Evolutionary conservation across 1,140 invertebrate species (phyloP).

Genomic region (Caerostris darwini): DNA sequence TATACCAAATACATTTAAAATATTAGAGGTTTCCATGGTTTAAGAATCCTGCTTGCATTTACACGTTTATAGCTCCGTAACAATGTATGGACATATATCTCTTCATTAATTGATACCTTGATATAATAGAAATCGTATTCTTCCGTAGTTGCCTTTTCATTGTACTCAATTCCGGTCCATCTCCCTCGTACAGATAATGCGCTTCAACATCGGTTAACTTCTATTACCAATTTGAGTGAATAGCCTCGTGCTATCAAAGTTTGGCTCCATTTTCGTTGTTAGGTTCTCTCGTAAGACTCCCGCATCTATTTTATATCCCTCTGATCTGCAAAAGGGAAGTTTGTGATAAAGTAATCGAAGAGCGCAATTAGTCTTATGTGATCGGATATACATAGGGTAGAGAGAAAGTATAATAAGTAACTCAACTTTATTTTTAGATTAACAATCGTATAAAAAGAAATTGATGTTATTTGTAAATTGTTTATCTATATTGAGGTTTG

Average conservation of each 20-base stretch:
- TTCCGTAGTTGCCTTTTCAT: slow-evolving; percentile 6
- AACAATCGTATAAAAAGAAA: too few relatives aligned
- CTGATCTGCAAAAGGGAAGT: slow-evolving; percentile 9
- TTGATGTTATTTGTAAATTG: too few relatives aligned
- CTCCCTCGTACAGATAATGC: background rate
- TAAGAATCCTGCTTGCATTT: background rate
- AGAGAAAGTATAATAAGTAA: too few relatives aligned
- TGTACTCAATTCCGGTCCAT: background rate
- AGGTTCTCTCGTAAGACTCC: slow-evolving; percentile 2
- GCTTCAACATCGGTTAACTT: background rate
- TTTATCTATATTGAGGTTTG: too few relatives aligned
- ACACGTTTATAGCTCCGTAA: background rate
- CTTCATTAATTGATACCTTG: background rate
- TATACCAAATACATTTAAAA: too few relatives aligned
- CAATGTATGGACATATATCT: background rate
- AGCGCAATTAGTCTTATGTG: background rate
- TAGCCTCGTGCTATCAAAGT: slow-evolving; percentile 7
- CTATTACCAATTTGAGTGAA: slow-evolving; percentile 8
- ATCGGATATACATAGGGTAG: too few relatives aligned
- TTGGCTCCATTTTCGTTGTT: background rate
- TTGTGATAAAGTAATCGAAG: background rate
- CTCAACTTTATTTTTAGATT: too few relatives aligned
- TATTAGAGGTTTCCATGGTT: too few relatives aligned
- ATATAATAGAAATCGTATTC: background rate
- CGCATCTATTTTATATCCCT: slow-evolving; percentile 29